Base-by-base conservation (phyloP, 2,113 vertebrate species). In the Willisornis vidua region DNA sequence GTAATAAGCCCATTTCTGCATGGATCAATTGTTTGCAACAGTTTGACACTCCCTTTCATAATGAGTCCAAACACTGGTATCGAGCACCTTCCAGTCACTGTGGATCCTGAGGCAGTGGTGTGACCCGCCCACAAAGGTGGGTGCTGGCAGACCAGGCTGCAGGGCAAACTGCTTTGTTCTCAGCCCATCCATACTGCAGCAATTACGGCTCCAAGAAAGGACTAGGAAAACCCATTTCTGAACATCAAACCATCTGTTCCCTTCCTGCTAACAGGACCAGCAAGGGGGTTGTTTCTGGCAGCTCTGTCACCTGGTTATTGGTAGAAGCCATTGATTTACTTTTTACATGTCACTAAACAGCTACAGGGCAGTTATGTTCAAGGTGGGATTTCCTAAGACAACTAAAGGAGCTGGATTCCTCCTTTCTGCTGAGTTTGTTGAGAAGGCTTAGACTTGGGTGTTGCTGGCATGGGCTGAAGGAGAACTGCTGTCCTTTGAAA, bases 81-180 rank as follows among this genome's bases (percentile, higher is more conserved):
- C 0, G 6, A 74, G 70, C 46, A 12, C 46, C 29, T 85, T 59
- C 41, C 82, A 25, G 48, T 24, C 0, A 0, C 5, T 59, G 43
- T 2, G 0, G 39, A 81, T 35, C 14, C 0, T 0, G 57, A 82
- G 7, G 17, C 0, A 0, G 41, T 0, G 0, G 10, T 8, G 1
- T 0, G 9, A 52, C 31, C 8, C 41, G 28, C 57, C 48, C 61
- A 37, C 7, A 0, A 1, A 65, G 33, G 41, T 1, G 5, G 0
- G 3, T 9, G 62, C 54, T 1, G 2, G 51, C 73, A 85, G 84
- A 61, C 35, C 39, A 7, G 43, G 57, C 59, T 71, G 73, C 28
- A 31, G 46, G 1, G 13, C 45, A 43, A 39, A 54, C 11, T 0
- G 1, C 49, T 84, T 49, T 37, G 31, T 1, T 49, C 72, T 77